Conservation (phyloP, 2,888 invertebrate species). For the Cataglyphis livida region DNA sequence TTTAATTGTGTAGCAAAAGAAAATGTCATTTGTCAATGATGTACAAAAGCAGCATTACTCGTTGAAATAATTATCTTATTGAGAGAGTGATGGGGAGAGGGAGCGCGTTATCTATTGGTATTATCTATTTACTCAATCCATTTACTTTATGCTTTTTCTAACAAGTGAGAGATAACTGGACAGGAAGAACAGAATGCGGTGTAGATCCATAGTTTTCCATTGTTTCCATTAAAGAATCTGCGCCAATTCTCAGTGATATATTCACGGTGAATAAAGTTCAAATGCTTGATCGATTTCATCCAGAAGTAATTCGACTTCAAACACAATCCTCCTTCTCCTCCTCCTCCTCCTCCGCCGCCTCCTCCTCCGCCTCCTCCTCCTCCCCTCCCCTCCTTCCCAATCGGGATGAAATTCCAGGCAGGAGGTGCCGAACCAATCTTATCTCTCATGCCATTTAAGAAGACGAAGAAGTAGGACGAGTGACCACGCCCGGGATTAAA, state of each 20-base stretch:
- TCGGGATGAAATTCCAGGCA: conserved; percentile 75
- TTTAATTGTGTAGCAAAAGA: not conserved
- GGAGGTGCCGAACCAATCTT: conserved; percentile 75
- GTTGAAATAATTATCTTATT: conserved; percentile 31
- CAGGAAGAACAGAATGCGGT: not conserved
- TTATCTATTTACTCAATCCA: not conserved
- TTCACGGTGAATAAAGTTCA: conserved; percentile 74
- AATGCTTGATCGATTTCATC: conserved; percentile 75
- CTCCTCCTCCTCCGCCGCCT: too few relatives aligned
- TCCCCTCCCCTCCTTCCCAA: not conserved
- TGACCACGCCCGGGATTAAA: conserved; percentile 77
- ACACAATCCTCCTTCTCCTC: conserved; percentile 56
- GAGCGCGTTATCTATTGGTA: too few relatives aligned
- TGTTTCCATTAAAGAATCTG: conserved; percentile 45
- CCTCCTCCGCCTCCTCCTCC: too few relatives aligned
- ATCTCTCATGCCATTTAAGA: conserved; percentile 75
- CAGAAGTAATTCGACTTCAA: conserved; percentile 75
- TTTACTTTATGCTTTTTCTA: conserved; percentile 16
- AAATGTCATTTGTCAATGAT: conserved; percentile 14
- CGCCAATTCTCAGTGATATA: conserved; percentile 63
- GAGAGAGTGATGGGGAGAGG: too few relatives aligned
- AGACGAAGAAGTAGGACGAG: conserved; percentile 75
- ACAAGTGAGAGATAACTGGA: not conserved
- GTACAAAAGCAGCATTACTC: not conserved
- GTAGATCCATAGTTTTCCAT: conserved; percentile 16